Conservation (phyloP, 2,888 invertebrate genomes). For the Drosophila differens region DNA sequence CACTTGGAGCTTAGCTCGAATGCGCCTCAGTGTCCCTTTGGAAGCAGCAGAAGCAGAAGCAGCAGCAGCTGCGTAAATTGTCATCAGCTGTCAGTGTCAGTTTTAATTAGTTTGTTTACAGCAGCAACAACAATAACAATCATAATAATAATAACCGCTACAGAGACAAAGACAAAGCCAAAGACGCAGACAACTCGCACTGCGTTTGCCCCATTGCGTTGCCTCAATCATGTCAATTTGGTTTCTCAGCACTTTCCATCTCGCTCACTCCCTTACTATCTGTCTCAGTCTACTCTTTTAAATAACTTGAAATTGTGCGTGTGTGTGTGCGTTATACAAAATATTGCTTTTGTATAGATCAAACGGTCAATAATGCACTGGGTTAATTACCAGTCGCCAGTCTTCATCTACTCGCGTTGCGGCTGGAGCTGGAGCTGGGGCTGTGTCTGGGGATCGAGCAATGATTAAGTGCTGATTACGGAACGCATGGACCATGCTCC, state of each 20-base stretch:
- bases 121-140: conserved; percentile 47
- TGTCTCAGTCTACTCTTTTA: conserved; percentile 12
- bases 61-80: conserved; percentile 77
- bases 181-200: conserved; percentile 50
- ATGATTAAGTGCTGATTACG: conserved; percentile 50
- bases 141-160: conserved; percentile 35
- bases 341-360: conserved; percentile 33
- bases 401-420: conserved; percentile 42
- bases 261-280: conserved; percentile 4
- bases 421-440: not conserved
- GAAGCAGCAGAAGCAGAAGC: not conserved
- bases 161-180: conserved; percentile 36
- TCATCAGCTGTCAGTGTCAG: conserved; percentile 82
- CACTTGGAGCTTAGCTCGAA: conserved; percentile 53
- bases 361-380: conserved; percentile 75
- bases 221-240: conserved; percentile 76
- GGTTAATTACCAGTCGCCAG: conserved; percentile 76
- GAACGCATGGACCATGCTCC: conserved; percentile 37
- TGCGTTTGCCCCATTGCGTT: conserved; percentile 31
- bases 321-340: conserved; percentile 26
- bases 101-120: conserved; percentile 82
- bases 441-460: conserved; percentile 3
- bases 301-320: conserved; percentile 62
- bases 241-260: conserved; percentile 35
- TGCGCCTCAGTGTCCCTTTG: conserved; percentile 40